Base-by-base conservation (phyloP, 2,797 vertebrate genomes). In the Helarctos malayanus region DNA sequence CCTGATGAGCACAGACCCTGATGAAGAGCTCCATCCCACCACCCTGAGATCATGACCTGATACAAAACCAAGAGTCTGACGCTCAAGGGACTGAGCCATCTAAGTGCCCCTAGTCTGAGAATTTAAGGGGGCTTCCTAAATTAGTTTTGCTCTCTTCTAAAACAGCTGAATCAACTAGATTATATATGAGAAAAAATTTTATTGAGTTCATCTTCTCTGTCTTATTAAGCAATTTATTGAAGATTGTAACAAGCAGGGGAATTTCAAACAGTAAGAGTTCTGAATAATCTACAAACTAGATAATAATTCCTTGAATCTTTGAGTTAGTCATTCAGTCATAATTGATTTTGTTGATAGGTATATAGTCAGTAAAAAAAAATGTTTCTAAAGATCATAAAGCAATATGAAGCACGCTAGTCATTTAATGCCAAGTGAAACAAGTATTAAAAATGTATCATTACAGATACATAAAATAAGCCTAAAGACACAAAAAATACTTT, bases 231-330 rank as follows among this genome's bases (percentile, higher is more conserved):
- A 65, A 49, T 23, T 35, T 12, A 69, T 54, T 65, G 1, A 86
- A 61, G 19, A 69, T 16, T 63, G 1, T 69, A 86, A 81, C 27
- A 92, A 59, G 52, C 25, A 73, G 10, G 25, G 1, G 6, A 68
- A 93, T 75, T 95, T 89, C 56, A 86, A 94, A 81, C 16, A 92
- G 57, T 69, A 78, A 86, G 13, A 91, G n/a, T 52, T 84, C n/a
- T 57, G 41, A 86, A 83, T 82, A 76, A 76, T 56, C 25, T 41
- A 45, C 54, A 61, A 93, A 73, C 71, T 81, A 82, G 47, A 61
- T 38, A 56, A 49, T 29, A 80, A 93, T 73, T 92, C 13, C 81
- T 94, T 85, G 54, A 95, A 78, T 75, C 75, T 89, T 76, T 89
- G n/a, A 80, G 38, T 73, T 78, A 92, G 23, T 54, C 69, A 56